phyloP scores from a whole-genome alignment of 2,888 invertebrate species.

The Atrina japonica region DNA sequence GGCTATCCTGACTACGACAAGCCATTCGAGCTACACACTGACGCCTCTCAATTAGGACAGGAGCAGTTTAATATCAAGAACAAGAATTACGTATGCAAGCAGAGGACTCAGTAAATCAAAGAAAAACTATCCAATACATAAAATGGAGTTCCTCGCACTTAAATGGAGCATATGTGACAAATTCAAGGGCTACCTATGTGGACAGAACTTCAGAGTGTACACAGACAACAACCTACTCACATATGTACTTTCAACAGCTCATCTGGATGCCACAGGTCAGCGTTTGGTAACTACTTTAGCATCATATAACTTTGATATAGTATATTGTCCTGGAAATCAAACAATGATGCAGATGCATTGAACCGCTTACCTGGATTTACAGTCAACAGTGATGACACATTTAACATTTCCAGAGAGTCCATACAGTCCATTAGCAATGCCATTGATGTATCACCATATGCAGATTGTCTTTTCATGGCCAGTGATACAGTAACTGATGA shows the following conservation, averaged over 20 bases:
- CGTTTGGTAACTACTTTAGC: constrained; percentile 45
- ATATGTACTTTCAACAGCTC: constrained; percentile 47
- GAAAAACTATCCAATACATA: too few species aligned
- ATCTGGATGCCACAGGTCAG: constrained; percentile 51
- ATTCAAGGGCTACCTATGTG: too few species aligned
- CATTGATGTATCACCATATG: not conserved
- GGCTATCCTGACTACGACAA: constrained; percentile 41
- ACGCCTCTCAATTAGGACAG: constrained; percentile 36
- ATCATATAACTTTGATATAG: constrained; percentile 44
- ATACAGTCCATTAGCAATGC: constrained; percentile 21
- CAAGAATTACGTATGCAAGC: too few species aligned
- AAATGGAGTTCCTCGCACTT: too few species aligned
- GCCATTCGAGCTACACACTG: too few species aligned
- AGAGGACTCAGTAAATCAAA: too few species aligned
- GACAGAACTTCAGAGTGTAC: too few species aligned
- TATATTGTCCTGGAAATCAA: constrained; percentile 47
- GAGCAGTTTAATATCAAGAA: constrained; percentile 42
- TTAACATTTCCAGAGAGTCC: constrained; percentile 19
- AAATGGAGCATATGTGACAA: too few species aligned
- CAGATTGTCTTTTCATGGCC: not conserved
- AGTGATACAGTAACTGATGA: too few species aligned
- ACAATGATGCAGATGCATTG: constrained; percentile 50
- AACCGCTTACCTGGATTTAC: constrained; percentile 46
- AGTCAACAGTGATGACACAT: not conserved
- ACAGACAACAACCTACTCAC: too few species aligned